phyloP scores from a whole-genome alignment of 2,113 vertebrate species.

The Tautogolabrus adspersus region DNA sequence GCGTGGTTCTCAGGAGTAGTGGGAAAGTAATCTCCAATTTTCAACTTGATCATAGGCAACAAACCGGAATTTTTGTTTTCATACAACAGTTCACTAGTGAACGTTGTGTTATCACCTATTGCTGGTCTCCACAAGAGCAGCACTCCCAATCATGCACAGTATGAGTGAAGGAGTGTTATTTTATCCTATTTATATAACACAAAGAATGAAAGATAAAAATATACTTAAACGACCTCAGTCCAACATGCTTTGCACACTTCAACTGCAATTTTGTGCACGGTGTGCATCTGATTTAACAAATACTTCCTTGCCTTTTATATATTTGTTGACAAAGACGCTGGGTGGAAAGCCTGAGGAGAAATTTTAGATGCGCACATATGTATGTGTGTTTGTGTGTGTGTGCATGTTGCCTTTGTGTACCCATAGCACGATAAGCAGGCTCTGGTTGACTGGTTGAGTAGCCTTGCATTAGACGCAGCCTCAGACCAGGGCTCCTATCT shows the following conservation, averaged over 20 bases:
- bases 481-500: conserved; percentile 62
- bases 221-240: background rate
- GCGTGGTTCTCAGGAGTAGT: too few relatives aligned
- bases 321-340: conserved; percentile 39
- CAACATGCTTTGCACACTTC: background rate
- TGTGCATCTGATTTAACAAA: conserved; percentile 1
- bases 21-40: too few relatives aligned
- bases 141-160: too few relatives aligned
- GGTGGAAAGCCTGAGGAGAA: conserved; percentile 23
- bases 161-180: too few relatives aligned
- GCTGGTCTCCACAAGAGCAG: too few relatives aligned
- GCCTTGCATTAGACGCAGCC: conserved; percentile 39
- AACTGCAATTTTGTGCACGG: background rate
- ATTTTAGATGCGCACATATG: background rate
- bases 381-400: conserved; percentile 4
- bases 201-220: too few relatives aligned
- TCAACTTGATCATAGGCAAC: too few relatives aligned
- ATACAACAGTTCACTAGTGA: too few relatives aligned
- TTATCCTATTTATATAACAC: too few relatives aligned
- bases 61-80: too few relatives aligned
- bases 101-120: too few relatives aligned
- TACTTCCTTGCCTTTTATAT: conserved; percentile 10
- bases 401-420: conserved; percentile 29
- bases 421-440: conserved; percentile 58
- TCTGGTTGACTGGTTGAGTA: conserved; percentile 68